Evolutionary conservation across 2,797 vertebrate species (phyloP), one percentile per base, ranked within the genome.

Genomic region (Hemibagrus guttatus): DNA sequence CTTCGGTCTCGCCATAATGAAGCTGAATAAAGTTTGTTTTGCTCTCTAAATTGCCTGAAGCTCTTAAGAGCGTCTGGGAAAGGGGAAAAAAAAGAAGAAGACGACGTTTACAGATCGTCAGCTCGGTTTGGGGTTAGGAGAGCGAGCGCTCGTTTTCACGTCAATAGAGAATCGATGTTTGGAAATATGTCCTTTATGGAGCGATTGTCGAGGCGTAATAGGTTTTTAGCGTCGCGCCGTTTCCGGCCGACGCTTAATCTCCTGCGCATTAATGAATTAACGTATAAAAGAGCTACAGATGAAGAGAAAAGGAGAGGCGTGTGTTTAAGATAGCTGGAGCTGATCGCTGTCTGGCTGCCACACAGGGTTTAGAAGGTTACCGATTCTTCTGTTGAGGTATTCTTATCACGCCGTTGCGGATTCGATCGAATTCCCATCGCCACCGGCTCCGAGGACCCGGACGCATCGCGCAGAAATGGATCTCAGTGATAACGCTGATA

Each of bases 331-430:
- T 42, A 78, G 86, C 89, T 86, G 86, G 85, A 84, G 88, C 89
- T 81, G 89, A 88, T 91, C 90, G 84, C 83, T 80, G 89, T 90
- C 89, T 79, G 84, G 28, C 85, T 61, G 87, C 80, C 84, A 74
- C 35, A 69, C 82, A 52, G 79, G 88, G 88, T 89, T 91, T 88
- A 69, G 68, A 84, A 81, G 78, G 87, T 81, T 71, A 28, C 83
- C 23, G 80, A 74, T 88, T 91, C 85, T 66, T 68, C 85, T 86
- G 68, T 31, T 82, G 82, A 81, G 68, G 66, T 88, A 64, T 90
- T 86, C 46, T 71, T 66, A 79, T 81, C 64, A 81, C 80, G 75
- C 46, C 26, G 64, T 63, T 83, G 59, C 49, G 54, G 74, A 79
- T 86, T 85, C 81, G 80, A 89, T 87, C 81, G 87, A 87, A 74